A percentile compares a stretch with the other conserved stretches of the same genome.
Conservation (phyloP, 2,797 vertebrate species). For the Propithecus deckenii region DNA sequence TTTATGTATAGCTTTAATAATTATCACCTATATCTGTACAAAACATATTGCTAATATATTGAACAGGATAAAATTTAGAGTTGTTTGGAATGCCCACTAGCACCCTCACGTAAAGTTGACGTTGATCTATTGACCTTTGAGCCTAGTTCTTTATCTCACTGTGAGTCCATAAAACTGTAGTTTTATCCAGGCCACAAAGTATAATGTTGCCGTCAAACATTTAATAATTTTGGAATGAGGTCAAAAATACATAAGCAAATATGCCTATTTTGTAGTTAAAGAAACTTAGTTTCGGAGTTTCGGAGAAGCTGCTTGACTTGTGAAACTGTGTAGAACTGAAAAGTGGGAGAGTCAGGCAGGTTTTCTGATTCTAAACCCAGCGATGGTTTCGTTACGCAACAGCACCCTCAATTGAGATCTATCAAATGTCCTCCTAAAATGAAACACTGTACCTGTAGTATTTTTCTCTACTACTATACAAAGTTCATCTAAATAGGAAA, state of each 20-base stretch:
- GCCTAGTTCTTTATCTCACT: neutral
- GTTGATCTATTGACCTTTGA: neutral
- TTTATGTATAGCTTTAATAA: neutral
- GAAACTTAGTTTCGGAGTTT: neutral
- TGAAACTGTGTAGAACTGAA: neutral
- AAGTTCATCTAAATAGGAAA: slow-evolving; percentile 23
- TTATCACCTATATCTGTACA: neutral
- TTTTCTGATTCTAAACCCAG: neutral
- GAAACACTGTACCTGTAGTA: neutral
- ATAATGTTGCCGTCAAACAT: neutral
- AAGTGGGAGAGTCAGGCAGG: neutral
- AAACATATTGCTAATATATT: neutral
- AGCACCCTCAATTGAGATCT: neutral
- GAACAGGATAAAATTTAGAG: neutral
- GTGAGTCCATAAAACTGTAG: neutral
- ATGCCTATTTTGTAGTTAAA: neutral
- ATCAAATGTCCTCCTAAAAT: neutral
- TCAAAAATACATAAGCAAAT: neutral
- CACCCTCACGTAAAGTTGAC: neutral
- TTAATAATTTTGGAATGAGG: neutral
- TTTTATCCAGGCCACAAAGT: neutral
- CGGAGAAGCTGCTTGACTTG: neutral
- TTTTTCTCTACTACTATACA: neutral
- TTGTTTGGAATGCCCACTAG: neutral
- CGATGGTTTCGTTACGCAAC: neutral